Evolutionary conservation across 2,797 vertebrate genomes (phyloP).

Genomic region (Mormyrus hasselquistii): DNA sequence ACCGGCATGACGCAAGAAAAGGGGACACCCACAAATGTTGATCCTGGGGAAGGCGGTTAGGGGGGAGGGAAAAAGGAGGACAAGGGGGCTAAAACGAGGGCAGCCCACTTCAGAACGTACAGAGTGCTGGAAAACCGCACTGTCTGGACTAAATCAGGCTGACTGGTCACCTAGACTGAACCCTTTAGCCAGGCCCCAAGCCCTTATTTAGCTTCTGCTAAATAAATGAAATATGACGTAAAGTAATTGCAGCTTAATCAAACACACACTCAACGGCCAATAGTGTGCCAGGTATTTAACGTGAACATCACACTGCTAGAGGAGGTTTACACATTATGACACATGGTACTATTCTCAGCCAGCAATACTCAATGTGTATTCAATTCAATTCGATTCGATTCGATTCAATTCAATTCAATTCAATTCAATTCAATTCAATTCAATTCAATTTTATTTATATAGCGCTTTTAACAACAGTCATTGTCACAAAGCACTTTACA

Average conservation of each 20-base stretch:
- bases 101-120: not conserved
- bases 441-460: no score
- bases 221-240: not conserved
- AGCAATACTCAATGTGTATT: no score
- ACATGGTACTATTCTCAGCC: no score
- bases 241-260: not conserved
- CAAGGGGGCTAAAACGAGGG: not conserved
- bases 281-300: no score
- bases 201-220: not conserved
- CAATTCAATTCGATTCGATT: no score
- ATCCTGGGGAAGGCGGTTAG: not conserved
- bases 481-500: no score
- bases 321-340: no score
- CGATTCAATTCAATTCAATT: no score
- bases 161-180: not conserved
- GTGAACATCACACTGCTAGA: no score
- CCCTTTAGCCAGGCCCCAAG: not conserved
- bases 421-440: no score
- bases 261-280: no score
- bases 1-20: not conserved
- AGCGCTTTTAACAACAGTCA: no score
- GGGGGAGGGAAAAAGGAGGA: not conserved
- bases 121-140: not conserved
- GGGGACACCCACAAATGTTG: not conserved
- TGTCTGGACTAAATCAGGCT: not conserved